phyloP scores from a whole-genome alignment of 2,113 vertebrate species.

The Cheirogaleus medius region DNA sequence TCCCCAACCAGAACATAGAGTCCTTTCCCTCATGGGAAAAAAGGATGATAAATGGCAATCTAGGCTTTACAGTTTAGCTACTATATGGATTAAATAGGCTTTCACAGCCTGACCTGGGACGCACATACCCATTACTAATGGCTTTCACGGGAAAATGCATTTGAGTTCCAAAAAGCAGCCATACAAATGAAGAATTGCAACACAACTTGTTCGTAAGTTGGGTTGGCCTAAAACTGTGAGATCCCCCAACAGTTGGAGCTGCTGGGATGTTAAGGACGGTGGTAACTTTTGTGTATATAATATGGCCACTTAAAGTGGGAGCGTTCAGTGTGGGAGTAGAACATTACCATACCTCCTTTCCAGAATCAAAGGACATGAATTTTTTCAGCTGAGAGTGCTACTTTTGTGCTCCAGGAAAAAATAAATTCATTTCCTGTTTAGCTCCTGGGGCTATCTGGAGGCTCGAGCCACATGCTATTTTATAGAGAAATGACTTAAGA shows the following conservation, averaged over 20 bases:
- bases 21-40: background rate
- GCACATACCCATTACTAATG: background rate
- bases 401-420: background rate
- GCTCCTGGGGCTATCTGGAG: background rate
- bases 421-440: background rate
- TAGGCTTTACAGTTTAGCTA: background rate
- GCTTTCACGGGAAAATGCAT: background rate
- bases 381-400: background rate
- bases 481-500: background rate
- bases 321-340: background rate
- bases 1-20: background rate
- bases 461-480: background rate
- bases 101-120: background rate
- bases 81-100: background rate
- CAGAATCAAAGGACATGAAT: background rate
- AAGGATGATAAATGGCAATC: background rate
- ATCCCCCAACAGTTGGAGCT: background rate
- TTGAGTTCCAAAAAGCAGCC: background rate
- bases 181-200: background rate
- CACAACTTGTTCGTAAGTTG: background rate
- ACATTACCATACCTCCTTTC: constrained; percentile 13
- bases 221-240: background rate
- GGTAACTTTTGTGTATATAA: background rate
- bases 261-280: background rate
- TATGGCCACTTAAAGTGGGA: background rate